Conservation (phyloP, 2,113 vertebrate species). For the Paradoxurus hermaphroditus region DNA sequence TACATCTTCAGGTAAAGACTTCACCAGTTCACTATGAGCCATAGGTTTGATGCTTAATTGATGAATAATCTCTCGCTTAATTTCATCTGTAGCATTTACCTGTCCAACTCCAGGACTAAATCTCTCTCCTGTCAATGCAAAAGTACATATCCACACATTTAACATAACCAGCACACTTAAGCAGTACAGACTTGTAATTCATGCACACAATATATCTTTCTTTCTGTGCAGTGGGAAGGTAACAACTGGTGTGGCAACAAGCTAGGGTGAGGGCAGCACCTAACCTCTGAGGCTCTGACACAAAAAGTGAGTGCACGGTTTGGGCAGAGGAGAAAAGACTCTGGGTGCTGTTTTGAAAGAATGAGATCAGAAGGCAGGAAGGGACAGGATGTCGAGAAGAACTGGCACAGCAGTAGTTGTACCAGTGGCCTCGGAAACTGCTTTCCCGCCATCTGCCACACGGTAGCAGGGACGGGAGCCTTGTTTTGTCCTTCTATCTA, state of each 20-base stretch:
- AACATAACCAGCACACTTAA: neutral
- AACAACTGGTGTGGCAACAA: neutral
- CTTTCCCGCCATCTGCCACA: neutral
- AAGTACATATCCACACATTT: neutral
- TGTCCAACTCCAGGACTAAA: slow-evolving; percentile 93
- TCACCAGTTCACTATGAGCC: slow-evolving; percentile 97
- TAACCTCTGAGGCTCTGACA: neutral
- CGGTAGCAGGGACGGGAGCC: neutral
- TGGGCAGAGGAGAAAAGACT: neutral
- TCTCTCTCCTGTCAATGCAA: slow-evolving; percentile 89
- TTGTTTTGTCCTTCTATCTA: neutral
- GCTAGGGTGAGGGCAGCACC: neutral
- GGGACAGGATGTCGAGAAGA: neutral
- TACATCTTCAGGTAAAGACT: slow-evolving; percentile 97
- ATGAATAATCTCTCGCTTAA: slow-evolving; percentile 96
- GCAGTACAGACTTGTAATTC: neutral
- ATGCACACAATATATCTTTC: neutral
- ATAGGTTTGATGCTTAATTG: slow-evolving; percentile 96
- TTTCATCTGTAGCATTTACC: slow-evolving; percentile 91
- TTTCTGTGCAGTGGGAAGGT: neutral
- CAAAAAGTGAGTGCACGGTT: neutral
- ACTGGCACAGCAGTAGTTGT: neutral
- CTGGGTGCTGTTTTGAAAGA: neutral
- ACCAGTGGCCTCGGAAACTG: neutral
- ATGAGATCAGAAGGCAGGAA: neutral